These are phyloP conservation scores for Zalophus californianus DNA, from an alignment of 2,797 vertebrate species.

Conservation along the genomic window DNA sequence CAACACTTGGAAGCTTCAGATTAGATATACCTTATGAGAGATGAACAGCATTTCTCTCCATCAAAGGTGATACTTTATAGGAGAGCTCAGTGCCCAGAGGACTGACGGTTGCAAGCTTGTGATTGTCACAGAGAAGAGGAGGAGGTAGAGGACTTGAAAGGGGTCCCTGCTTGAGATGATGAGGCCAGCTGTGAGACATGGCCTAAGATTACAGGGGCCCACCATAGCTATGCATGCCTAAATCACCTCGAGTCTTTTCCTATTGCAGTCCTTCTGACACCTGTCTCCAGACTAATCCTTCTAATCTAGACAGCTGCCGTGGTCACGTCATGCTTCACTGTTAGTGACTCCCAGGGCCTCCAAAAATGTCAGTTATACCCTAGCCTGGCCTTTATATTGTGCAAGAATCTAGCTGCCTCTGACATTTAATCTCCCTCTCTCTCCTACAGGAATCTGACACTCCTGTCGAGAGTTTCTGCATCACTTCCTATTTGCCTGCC, in stretches of 20 bases:
- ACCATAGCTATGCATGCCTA: not conserved
- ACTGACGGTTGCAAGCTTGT: not conserved
- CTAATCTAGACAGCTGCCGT: conserved; percentile 65
- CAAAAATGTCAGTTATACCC: conserved; percentile 33
- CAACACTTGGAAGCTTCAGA: conserved; percentile 64
- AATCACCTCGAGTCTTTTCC: not conserved
- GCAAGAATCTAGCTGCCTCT: conserved; percentile 52
- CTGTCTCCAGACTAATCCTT: conserved; percentile 67
- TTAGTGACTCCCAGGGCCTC: not conserved
- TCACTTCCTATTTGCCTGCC: not conserved
- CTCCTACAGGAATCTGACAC: not conserved
- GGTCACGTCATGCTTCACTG: not conserved
- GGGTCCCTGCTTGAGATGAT: not conserved
- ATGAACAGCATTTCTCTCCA: not conserved
- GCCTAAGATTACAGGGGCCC: not conserved
- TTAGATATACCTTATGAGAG: conserved; percentile 51
- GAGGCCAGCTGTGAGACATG: conserved; percentile 9
- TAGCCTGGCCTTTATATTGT: not conserved
- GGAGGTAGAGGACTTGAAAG: not conserved
- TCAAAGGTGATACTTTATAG: not conserved
- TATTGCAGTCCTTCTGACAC: not conserved
- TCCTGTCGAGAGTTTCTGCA: not conserved
- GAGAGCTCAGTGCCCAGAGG: not conserved
- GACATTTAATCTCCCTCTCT: not conserved
- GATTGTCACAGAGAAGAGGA: not conserved